phyloP scores from a whole-genome alignment of 2,113 vertebrate genomes.

The Xyrauchen texanus region DNA sequence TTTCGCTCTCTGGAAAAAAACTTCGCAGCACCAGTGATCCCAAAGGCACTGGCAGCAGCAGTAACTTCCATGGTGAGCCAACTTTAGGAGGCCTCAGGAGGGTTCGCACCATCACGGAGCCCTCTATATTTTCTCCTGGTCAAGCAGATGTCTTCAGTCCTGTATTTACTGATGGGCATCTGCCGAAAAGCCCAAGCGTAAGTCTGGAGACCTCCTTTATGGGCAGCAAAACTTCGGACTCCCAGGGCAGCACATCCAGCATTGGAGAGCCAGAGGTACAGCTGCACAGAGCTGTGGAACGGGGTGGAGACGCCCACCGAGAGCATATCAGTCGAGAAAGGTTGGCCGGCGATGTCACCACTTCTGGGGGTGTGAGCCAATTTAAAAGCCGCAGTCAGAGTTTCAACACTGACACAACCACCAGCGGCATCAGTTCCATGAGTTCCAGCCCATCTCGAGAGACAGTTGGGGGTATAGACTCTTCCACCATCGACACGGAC shows the following conservation, averaged over 20 bases:
- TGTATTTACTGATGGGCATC: conserved; percentile 75
- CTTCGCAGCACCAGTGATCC: conserved; percentile 91
- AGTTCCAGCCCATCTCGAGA: conserved; percentile 97
- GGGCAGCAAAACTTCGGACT: conserved; percentile 78
- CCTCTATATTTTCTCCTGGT: conserved; percentile 79
- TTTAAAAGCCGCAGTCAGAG: conserved; percentile 98
- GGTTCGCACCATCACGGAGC: conserved; percentile 91
- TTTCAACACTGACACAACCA: conserved; percentile 98
- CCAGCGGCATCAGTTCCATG: conserved; percentile 98
- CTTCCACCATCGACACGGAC: conserved; percentile 86
- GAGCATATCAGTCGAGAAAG: conserved; percentile 91
- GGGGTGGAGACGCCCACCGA: conserved; percentile 71
- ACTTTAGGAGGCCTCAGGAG: conserved; percentile 80
- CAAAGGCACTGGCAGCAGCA: conserved; percentile 78
- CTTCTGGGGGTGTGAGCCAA: conserved; percentile 75
- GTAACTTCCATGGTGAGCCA: conserved; percentile 78
- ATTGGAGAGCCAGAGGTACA: conserved; percentile 79
- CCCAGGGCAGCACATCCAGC: conserved; percentile 81
- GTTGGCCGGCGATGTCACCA: conserved; percentile 83
- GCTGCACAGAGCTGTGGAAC: conserved; percentile 70
- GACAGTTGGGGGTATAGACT: conserved; percentile 85
- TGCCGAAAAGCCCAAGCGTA: conserved; percentile 87
- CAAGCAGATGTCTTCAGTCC: conserved; percentile 85
- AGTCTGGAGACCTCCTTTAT: conserved; percentile 92
- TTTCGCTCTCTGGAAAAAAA: conserved; percentile 94